Base-by-base conservation (phyloP, 2,888 invertebrate species). In the Chrysolina oricalcia region DNA sequence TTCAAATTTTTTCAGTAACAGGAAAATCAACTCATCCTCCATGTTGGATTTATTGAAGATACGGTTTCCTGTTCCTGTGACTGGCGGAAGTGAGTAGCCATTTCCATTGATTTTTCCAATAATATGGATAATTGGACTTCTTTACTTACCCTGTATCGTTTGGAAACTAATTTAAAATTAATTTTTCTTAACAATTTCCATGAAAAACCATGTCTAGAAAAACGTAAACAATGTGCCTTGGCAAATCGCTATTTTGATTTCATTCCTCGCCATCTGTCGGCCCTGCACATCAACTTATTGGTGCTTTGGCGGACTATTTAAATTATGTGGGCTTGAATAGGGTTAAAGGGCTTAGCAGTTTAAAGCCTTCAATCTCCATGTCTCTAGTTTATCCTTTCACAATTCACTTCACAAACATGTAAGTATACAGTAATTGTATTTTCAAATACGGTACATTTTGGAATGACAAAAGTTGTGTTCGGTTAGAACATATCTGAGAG, bases 41-140 rank as follows among this genome's bases (percentile, higher is more conserved):
- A 90, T 88, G 84, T 88, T 90, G 88, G 75, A 84, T 86, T 75
- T 56, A 63, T 85, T 78, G 87, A 72, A 72, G 87, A 86, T 84
- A 78, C 87, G 88, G 90, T 90, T 92, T 92, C 92, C 92, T 92
- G 91, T 92, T 92, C 92, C 92, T 92, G 91, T 91, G 87, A 81
- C 81, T 82, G 86, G 86, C 89, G 89, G 89, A 90, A 90, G 88
- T 89, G 75, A 73, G 78, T 74, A 74, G 80, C 80, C 78, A 77
- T 80, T 75, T 75, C 76, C 67, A 79, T 79, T 63, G 77, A 78
- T 76, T 79, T 78, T 74, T 74, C 67, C n/a, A 53, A 69, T 69
- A 67, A 66, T 70, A 62, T 19, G 41, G 10, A 17, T 56, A 75
- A 69, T 62, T 67, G 68, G 41, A 50, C 21, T 50, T 35, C 23